A percentile compares a stretch with the other conserved stretches of the same genome.
Evolutionary conservation across 2,888 invertebrate genomes (phyloP).

Genomic region (Nudaria mundana): DNA sequence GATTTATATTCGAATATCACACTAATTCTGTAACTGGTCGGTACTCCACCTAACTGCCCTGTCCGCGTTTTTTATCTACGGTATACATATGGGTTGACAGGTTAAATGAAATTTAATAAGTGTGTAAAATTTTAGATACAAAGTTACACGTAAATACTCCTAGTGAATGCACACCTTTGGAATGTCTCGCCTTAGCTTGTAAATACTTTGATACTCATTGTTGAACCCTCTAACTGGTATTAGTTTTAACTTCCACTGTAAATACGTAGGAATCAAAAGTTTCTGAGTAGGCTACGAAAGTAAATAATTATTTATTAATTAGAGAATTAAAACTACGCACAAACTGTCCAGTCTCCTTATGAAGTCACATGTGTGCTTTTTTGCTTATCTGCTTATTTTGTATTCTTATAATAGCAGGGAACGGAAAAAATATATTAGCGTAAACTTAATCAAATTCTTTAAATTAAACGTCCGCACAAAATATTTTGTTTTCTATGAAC

Average conservation of each 20-base stretch:
- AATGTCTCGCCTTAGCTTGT: constrained; percentile 3
- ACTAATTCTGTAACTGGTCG: no score
- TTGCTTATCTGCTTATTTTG: not conserved
- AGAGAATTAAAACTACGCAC: constrained; percentile 2
- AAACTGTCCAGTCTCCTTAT: constrained; percentile 7
- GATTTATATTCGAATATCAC: not conserved
- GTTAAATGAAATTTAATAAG: no score
- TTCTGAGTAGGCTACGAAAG: constrained; percentile 6
- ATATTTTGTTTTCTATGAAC: no score
- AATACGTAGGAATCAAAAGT: constrained; percentile 35
- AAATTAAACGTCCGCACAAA: no score
- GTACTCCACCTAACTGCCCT: no score
- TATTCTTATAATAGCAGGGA: no score
- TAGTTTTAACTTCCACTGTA: constrained; percentile 43
- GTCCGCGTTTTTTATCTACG: no score
- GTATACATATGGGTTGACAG: no score
- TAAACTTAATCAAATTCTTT: no score
- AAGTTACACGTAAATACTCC: not conserved
- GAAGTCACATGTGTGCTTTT: not conserved
- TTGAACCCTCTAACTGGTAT: constrained; percentile 13
- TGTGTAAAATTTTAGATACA: no score
- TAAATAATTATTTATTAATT: constrained; percentile 1
- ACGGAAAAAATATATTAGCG: no score
- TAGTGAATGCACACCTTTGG: constrained; percentile 4
- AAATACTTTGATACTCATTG: not conserved